phyloP scores from a whole-genome alignment of 1,140 invertebrate genomes.

The Drosophila sp. region DNA sequence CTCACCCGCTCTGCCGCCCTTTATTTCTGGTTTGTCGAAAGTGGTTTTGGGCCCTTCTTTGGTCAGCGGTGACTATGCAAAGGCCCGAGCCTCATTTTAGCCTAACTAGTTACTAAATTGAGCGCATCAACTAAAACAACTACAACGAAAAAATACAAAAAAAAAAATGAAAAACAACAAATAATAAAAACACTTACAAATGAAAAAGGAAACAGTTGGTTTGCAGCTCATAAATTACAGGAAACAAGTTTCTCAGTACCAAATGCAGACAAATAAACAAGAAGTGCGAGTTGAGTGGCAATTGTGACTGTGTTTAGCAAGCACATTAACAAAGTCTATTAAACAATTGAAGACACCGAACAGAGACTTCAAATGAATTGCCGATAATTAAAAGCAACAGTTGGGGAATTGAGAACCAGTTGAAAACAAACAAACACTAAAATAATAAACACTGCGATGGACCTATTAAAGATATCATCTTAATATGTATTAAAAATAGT shows the following conservation, averaged over 20 bases:
- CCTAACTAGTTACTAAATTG: slow-evolving; percentile 82
- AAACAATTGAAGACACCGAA: slow-evolving; percentile 16
- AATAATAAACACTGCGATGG: not conserved
- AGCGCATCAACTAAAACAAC: slow-evolving; percentile 81
- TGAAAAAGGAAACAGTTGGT: slow-evolving; percentile 50
- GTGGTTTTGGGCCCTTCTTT: slow-evolving; percentile 53
- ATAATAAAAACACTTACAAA: slow-evolving; percentile 13
- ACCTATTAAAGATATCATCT: no score
- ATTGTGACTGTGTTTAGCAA: slow-evolving; percentile 59
- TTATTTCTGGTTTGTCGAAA: slow-evolving; percentile 40
- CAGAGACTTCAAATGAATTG: slow-evolving; percentile 13
- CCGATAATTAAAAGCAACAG: slow-evolving; percentile 1
- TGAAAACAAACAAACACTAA: slow-evolving; percentile 9
- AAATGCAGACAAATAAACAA: slow-evolving; percentile 28
- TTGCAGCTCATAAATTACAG: slow-evolving; percentile 77
- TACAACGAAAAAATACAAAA: slow-evolving; percentile 25
- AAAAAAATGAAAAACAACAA: slow-evolving; percentile 34
- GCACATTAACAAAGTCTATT: slow-evolving; percentile 56
- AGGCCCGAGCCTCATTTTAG: slow-evolving; percentile 54
- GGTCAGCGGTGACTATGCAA: slow-evolving; percentile 38
- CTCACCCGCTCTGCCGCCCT: not conserved
- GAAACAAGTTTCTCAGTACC: slow-evolving; percentile 48
- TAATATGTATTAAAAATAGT: no score
- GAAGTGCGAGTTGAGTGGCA: slow-evolving; percentile 9
- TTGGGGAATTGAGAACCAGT: not conserved